A percentile compares a stretch with the other conserved stretches of the same genome.
Evolutionary conservation across 2,888 invertebrate species (phyloP).

Genomic region (Folsomia candida): DNA sequence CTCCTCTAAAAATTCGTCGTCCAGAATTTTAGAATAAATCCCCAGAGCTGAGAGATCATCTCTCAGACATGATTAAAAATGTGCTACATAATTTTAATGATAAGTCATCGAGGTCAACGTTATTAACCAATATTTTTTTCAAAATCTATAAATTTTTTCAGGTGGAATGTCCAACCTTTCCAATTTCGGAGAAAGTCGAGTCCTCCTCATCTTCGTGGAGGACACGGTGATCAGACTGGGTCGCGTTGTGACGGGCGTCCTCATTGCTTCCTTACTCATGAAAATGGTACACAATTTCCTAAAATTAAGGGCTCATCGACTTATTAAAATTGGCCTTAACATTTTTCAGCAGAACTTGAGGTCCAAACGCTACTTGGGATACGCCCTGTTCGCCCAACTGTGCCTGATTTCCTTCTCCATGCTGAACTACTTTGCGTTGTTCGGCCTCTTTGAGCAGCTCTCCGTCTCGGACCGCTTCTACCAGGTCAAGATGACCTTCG

Average conservation of each 20-base stretch:
- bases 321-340: background rate
- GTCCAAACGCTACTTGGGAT: background rate
- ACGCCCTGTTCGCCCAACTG: background rate
- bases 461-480: background rate
- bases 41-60: no score
- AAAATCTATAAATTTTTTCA: no score
- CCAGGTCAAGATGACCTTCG: background rate
- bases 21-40: no score
- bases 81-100: no score
- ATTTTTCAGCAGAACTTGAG: background rate
- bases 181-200: background rate
- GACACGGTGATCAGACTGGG: background rate
- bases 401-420: background rate
- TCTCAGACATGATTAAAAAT: no score
- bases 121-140: no score
- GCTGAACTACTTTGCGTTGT: background rate
- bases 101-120: no score
- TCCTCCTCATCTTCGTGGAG: background rate
- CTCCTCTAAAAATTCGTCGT: no score
- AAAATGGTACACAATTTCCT: background rate
- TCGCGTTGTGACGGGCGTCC: background rate
- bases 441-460: background rate
- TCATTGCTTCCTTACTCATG: background rate
- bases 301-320: background rate
- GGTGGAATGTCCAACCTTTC: no score